Conservation (phyloP, 2,113 vertebrate species). For the Stegastes partitus region DNA sequence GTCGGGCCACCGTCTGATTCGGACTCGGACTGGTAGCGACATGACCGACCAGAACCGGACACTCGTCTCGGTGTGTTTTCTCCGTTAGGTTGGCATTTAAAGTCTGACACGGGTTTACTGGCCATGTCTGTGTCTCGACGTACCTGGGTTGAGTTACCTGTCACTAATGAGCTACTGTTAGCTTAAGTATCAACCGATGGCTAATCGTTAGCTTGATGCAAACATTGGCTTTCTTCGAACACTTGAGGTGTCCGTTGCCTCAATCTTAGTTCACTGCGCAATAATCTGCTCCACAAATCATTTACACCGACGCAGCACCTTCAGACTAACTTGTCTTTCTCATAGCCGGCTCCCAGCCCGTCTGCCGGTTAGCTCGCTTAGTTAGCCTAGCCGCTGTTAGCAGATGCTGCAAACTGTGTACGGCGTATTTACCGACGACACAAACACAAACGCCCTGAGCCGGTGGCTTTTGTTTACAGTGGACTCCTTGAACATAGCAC, state of each 20-base stretch:
- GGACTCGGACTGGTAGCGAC: constrained; percentile 50
- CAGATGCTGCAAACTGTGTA: constrained; percentile 32
- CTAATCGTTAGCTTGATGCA: constrained; percentile 3
- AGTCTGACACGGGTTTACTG: constrained; percentile 4
- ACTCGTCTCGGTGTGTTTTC: constrained; percentile 2
- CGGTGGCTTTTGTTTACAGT: neutral
- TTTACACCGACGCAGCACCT: constrained; percentile 3
- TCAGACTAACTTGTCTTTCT: neutral
- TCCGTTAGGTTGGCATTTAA: constrained; percentile 36
- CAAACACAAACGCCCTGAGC: rapidly evolving
- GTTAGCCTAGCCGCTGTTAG: constrained; percentile 55
- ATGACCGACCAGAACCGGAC: constrained; percentile 3
- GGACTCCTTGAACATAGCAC: neutral
- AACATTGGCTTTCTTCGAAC: neutral
- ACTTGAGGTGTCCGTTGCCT: neutral
- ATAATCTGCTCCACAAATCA: constrained; percentile 13
- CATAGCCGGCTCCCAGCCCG: neutral
- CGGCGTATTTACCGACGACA: neutral
- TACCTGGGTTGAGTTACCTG: constrained; percentile 10
- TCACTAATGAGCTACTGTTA: constrained; percentile 26
- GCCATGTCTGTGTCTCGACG: constrained; percentile 47
- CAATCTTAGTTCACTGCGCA: constrained; percentile 5
- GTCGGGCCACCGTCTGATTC: constrained; percentile 48
- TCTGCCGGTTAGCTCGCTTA: constrained; percentile 34
- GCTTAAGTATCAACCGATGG: constrained; percentile 11